Base-by-base conservation (phyloP, 2,113 vertebrate species). In the Centropristis striata region DNA sequence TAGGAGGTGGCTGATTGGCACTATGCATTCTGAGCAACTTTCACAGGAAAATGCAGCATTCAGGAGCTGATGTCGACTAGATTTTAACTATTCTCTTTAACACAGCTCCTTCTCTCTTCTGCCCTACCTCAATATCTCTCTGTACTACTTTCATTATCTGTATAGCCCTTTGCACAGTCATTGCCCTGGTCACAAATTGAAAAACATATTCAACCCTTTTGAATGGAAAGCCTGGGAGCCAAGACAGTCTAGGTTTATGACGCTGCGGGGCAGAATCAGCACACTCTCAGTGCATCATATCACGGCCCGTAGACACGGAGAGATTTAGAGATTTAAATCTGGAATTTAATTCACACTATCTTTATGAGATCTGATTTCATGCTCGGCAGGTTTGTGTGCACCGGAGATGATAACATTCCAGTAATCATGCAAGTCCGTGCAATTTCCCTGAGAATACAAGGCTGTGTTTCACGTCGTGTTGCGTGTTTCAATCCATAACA, bases 341-440 rank as follows among this genome's bases (percentile, higher is more conserved):
- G 65, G 49, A 67, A 86, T 83, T 76, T 54, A 83, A 82, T 83
- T 81, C 61, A 53, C 66, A 23, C 77, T 72, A 61, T 89, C 78
- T 88, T 84, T 77, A 79, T 82, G 65, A 68, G 66, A 89, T 86
- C 55, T 83, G 81, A 88, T 90, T 89, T 86, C 76, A 90, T 71
- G 82, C 80, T 80, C n/a, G 53, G 66, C 49, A 79, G 71, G 81
- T 79, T 60, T 54, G 59, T 70, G 79, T 21, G 75, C 78, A 2
- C 9, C n/a, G 7, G 55, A n/a, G 72, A 85, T 16, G 64, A 80
- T 72, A 85, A 70, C 54, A 27, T 21, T 23, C 50, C 60, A 16
- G 76, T 75, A 69, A 83, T 71, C 79, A 79, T 65, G 37, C 73
- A 65, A 73, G 74, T 80, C 51, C 67, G 42, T 44, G 42, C 42